Conservation (phyloP, 2,113 vertebrate species). For the Loxodonta africana region DNA sequence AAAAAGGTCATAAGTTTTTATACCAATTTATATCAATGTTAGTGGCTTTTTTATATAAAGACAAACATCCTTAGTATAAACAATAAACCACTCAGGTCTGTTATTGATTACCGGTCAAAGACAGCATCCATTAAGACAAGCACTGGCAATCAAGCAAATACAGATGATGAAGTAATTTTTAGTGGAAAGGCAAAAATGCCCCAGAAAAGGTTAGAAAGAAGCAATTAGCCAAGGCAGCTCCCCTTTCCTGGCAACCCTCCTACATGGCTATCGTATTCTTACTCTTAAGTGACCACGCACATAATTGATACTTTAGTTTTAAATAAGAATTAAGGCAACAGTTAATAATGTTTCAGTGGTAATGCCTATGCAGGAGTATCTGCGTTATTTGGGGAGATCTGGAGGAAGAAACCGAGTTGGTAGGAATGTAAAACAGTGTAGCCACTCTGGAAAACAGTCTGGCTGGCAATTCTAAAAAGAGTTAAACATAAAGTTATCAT, state of each 20-base stretch:
- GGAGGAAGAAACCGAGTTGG: not conserved
- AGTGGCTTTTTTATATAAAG: not conserved
- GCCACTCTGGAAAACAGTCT: not conserved
- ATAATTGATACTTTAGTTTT: not conserved
- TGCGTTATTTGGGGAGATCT: not conserved
- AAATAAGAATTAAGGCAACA: not conserved
- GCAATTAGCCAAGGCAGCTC: not conserved
- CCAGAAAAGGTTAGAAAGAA: not conserved
- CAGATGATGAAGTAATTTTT: not conserved
- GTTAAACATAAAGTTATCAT: not conserved
- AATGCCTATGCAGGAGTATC: not conserved
- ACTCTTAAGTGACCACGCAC: not conserved
- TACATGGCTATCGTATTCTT: not conserved
- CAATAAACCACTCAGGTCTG: not conserved
- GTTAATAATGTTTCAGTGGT: not conserved
- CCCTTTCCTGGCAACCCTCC: not conserved
- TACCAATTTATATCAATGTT: constrained; percentile 33
- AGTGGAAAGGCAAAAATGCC: not conserved
- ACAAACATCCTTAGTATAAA: constrained; percentile 19
- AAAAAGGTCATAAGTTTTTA: constrained; percentile 7
- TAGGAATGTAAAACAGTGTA: not conserved
- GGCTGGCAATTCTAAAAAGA: not conserved
- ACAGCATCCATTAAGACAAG: not conserved
- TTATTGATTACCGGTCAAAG: not conserved
- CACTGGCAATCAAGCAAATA: not conserved